Evolutionary conservation across 2,797 vertebrate genomes (phyloP).

Genomic region (Poliocrania exsul): DNA sequence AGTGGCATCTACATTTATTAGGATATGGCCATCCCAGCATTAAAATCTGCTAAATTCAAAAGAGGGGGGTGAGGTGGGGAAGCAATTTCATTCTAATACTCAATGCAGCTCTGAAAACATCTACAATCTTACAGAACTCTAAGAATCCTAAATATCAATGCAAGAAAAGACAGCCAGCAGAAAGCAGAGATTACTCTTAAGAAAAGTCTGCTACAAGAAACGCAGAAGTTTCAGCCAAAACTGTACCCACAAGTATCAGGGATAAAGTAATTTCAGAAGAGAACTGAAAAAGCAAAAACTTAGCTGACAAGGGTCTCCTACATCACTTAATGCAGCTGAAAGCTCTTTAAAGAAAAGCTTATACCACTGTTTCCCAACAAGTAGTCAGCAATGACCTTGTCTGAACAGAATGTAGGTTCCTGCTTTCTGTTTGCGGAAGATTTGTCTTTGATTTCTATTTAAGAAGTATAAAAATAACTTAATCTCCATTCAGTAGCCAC

Average conservation of each 20-base stretch:
- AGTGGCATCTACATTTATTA: background rate
- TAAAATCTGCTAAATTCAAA: background rate
- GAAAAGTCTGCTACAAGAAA: background rate
- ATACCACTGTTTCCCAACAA: background rate
- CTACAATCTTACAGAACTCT: background rate
- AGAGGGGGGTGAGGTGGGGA: rapidly evolving
- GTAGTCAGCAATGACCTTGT: background rate
- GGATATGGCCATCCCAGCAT: background rate
- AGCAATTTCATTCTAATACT: background rate
- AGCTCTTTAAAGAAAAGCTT: background rate
- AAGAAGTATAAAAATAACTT: background rate
- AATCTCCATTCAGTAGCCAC: background rate
- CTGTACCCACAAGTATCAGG: background rate
- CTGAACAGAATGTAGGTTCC: background rate
- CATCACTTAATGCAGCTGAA: background rate
- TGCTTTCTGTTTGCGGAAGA: background rate
- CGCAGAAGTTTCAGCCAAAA: background rate
- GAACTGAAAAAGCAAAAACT: background rate
- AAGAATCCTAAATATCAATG: background rate
- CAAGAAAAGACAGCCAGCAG: background rate
- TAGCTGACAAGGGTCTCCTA: background rate
- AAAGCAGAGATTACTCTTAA: background rate
- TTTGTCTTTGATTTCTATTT: background rate
- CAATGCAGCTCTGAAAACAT: background rate
- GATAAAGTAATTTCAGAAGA: background rate